Percentiles rank a stretch among this genome's conserved stretches.
phyloP scores from a whole-genome alignment of 1,140 invertebrate genomes.

The Drosophila paulistorum region DNA sequence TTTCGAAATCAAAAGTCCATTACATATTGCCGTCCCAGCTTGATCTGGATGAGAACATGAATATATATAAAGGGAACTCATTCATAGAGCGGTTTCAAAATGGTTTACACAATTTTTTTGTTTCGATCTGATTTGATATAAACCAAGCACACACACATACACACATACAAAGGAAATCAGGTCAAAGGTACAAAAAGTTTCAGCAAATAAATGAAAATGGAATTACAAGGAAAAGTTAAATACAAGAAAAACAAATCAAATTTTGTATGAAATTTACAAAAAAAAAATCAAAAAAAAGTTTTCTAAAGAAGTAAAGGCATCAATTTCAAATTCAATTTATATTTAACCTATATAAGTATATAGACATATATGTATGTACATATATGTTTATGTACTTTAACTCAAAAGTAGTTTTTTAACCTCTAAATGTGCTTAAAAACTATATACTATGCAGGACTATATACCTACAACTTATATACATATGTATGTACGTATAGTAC shows the following conservation, averaged over 20 bases:
- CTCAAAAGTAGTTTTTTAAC: constrained; percentile 65
- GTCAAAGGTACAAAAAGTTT: constrained; percentile 65
- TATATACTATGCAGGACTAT: constrained; percentile 56
- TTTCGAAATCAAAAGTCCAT: constrained; percentile 29
- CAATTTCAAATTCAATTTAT: constrained; percentile 2
- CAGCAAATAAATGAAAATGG: constrained; percentile 32
- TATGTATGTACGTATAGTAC: not conserved
- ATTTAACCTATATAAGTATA: constrained; percentile 22
- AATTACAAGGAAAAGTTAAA: constrained; percentile 39
- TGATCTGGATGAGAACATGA: constrained; percentile 25
- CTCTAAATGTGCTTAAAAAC: constrained; percentile 74
- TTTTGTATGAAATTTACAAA: constrained; percentile 73
- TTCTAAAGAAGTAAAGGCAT: constrained; percentile 25
- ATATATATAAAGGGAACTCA: constrained; percentile 12
- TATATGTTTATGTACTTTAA: constrained; percentile 34
- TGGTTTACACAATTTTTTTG: constrained; percentile 31
- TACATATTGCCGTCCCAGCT: constrained; percentile 52
- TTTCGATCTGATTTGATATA: not conserved
- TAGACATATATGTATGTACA: constrained; percentile 12
- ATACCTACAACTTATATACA: not conserved
- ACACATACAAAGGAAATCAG: constrained; percentile 39
- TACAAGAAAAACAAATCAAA: constrained; percentile 37
- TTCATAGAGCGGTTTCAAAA: constrained; percentile 58
- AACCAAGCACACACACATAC: not conserved
- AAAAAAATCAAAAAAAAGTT: constrained; percentile 25